phyloP scores from a whole-genome alignment of 2,888 invertebrate species.

The Eutolmus rufibarbis region DNA sequence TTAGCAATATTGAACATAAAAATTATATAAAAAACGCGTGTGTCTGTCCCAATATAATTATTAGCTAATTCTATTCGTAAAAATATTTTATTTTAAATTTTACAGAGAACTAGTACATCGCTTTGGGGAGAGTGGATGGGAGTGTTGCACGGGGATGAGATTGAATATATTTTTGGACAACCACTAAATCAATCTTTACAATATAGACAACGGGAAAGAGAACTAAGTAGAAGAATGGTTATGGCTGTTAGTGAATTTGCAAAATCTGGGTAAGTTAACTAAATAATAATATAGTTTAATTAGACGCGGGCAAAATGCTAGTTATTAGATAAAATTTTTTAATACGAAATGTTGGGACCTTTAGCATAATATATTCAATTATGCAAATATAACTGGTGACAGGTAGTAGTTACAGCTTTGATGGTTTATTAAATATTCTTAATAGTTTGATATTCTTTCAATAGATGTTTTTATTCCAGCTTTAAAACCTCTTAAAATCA shows the following conservation, averaged over 20 bases:
- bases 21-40: no score
- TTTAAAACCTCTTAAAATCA: neutral
- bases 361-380: no score
- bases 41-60: no score
- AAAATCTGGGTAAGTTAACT: slow-evolving; percentile 81
- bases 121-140: slow-evolving; percentile 99
- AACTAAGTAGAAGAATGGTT: slow-evolving; percentile 91
- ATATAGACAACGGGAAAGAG: slow-evolving; percentile 85
- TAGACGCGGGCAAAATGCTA: no score
- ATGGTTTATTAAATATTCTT: neutral
- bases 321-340: no score
- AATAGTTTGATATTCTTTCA: neutral
- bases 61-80: neutral
- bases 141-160: slow-evolving; percentile 97
- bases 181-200: slow-evolving; percentile 87
- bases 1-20: no score
- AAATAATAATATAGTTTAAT: no score
- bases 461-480: neutral
- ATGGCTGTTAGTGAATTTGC: slow-evolving; percentile 92
- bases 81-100: slow-evolving; percentile 10
- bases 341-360: no score
- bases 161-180: slow-evolving; percentile 96
- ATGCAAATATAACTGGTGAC: no score
- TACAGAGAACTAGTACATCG: slow-evolving; percentile 88
- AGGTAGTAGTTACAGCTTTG: no score